These are phyloP conservation scores for Thripadectes ignobilis DNA, from an alignment of 2,797 vertebrate species.

Conservation along the genomic window DNA sequence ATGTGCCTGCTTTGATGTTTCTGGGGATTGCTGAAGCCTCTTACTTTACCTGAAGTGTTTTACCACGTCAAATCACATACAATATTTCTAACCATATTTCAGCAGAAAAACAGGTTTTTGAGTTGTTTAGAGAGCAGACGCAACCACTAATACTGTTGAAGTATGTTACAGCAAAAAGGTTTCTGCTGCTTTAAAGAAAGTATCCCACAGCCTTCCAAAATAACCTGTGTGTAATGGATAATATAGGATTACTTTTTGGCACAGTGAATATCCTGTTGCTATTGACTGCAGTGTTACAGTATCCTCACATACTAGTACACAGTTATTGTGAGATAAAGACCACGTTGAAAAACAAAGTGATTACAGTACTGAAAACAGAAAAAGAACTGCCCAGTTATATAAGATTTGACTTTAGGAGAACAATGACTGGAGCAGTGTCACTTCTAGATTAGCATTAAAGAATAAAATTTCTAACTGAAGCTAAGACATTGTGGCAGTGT, in stretches of 20 bases:
- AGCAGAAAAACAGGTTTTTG: neutral
- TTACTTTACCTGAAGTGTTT: neutral
- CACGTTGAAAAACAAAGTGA: slow-evolving; percentile 37
- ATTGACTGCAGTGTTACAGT: slow-evolving; percentile 38
- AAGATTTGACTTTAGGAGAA: slow-evolving; percentile 35
- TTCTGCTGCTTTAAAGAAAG: slow-evolving; percentile 22
- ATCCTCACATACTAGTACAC: slow-evolving; percentile 10
- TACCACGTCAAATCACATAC: neutral
- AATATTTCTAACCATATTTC: neutral
- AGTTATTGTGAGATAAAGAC: slow-evolving; percentile 50
- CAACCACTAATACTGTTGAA: neutral
- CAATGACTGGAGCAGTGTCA: neutral
- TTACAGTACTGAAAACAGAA: slow-evolving; percentile 13
- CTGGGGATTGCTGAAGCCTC: neutral
- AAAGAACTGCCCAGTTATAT: neutral
- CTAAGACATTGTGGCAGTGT: neutral
- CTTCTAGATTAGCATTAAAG: neutral
- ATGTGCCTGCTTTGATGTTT: neutral
- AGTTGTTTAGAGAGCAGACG: neutral
- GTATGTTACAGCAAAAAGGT: neutral
- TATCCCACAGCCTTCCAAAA: slow-evolving; percentile 20
- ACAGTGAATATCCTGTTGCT: slow-evolving; percentile 39
- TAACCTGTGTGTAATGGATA: slow-evolving; percentile 35
- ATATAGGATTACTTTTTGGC: slow-evolving; percentile 55
- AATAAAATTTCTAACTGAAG: slow-evolving; percentile 4